Base-by-base conservation (phyloP, 1,140 invertebrate species). In the Adoxophyes honmai region DNA sequence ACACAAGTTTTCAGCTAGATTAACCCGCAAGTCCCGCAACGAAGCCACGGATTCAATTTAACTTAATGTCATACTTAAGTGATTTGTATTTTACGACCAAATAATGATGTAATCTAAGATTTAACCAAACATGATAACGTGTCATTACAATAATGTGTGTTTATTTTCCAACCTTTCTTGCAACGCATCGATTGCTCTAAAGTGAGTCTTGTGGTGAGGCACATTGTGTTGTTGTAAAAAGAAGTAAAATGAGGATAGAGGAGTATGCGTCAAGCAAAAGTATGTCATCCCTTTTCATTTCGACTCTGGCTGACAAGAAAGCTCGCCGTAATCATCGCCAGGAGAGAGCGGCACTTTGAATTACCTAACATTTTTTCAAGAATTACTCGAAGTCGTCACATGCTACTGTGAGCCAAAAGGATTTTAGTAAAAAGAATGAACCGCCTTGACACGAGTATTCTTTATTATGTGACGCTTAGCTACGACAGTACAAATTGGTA, bases 211-310 rank as follows among this genome's bases (percentile, higher is more conserved):
- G 21, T 28, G 21, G 21, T 28, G 21, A 6, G 6, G 21, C 21
- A 28, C 21, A 28, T 28, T 48, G 10, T 13, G 42, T 28, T 11
- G 42, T 48, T 11, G 42, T 48, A 48, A 28, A 16, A 48, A 18
- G 21, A 16, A 4, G 21, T 7, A 48, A 18, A 48, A 48, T 48
- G 42, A 48, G 28, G 42, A 48, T 8, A 48, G 42, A 48, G 28
- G 18, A 48, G 21, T 28, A 48, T 48, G 42, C 42, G 42, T 48
- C 42, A 48, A 21, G 34, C 35, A 21, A 55, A 55, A 55, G 53
- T 55, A 55, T 55, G 53, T 55, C 53, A 55, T 55, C 37, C 18
- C 53, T 55, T 55, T 38, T 55, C 53, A 55, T 55, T 35, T 15
- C 53, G 16, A 52, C 11, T 35, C 28, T 35, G 28, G 33, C 51